Evolutionary conservation across 1,140 invertebrate genomes (phyloP), one percentile per base, ranked within the genome.

Genomic region (Manduca sexta): DNA sequence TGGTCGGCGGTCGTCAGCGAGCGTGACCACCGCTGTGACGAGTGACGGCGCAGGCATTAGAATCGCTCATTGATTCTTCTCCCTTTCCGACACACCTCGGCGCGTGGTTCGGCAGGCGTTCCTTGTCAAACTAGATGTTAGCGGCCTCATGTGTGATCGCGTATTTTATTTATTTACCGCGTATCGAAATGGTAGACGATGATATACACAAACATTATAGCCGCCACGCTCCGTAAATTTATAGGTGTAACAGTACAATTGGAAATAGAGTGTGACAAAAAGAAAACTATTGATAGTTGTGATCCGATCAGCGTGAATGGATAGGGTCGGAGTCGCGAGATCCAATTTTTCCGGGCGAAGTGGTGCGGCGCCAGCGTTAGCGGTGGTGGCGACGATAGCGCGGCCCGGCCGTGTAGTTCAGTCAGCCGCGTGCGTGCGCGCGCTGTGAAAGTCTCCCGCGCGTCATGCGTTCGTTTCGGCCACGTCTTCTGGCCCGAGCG

Each of bases 221-320:
- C 39, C 43, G 40, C 31, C 44, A 51, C 49, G 52, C 38, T 50
- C 30, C 44, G 50, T 52, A 45, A 35, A 21, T 39, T 54, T 52
- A 49, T 44, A 46, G 49, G 48, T 45, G 45, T 64, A 68, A 53
- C 50, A 52, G 62, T 64, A 58, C 48, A 46, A 44, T 47, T 71
- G 45, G 42, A 80, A 77, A 74, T 72, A 76, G 74, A 80, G 73
- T 84, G 76, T 75, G 52, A 71, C 73, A 74, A 74, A 64, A 78
- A 72, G 71, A 79, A 79, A 75, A 74, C 68, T 55, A 26, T 26
- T 61, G 58, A 63, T 69, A 59, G 60, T 70, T 65, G 60, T 70
- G 68, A 69, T 80, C 60, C 57, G 76, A 79, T 84, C 68, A 44
- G 77, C 81, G 64, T 82, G 78, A 82, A 78, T 76, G 76, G 74